A percentile compares a stretch with the other conserved stretches of the same genome.
Conservation (phyloP, 2,113 vertebrate genomes). For the Aegotheles bennettii region DNA sequence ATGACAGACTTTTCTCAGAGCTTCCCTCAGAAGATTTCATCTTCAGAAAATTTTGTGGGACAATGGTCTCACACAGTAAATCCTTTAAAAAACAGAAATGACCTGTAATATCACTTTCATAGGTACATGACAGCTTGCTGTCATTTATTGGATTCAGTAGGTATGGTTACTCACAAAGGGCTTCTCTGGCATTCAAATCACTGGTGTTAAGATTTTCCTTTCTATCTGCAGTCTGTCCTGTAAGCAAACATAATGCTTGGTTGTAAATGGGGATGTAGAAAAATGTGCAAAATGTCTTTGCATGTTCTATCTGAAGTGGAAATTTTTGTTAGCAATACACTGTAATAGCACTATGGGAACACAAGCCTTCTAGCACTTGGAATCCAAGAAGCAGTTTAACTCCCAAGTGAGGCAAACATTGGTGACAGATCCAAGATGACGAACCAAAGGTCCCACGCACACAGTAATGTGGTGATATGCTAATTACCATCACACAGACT, state of each 20-base stretch:
- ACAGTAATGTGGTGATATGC: rapidly evolving
- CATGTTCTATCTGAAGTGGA: not conserved
- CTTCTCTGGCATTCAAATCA: not conserved
- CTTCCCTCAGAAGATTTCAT: not conserved
- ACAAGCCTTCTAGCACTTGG: not conserved
- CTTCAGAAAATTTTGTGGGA: not conserved
- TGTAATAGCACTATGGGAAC: not conserved
- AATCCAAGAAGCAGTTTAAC: not conserved
- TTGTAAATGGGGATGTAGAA: not conserved
- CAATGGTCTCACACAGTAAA: not conserved
- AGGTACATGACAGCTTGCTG: not conserved
- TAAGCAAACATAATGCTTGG: not conserved
- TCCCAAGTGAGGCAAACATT: not conserved
- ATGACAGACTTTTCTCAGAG: not conserved
- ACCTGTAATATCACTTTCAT: not conserved
- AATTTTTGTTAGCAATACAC: not conserved
- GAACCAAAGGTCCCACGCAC: not conserved
- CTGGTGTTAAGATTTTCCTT: not conserved
- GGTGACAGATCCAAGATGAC: not conserved
- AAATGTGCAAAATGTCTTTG: not conserved
- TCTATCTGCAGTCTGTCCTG: not conserved
- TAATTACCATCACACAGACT: not conserved
- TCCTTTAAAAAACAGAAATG: not conserved
- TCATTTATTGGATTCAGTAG: not conserved
- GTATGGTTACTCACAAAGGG: not conserved